phyloP scores from a whole-genome alignment of 2,888 invertebrate genomes.

The Drosophila macrospina region DNA sequence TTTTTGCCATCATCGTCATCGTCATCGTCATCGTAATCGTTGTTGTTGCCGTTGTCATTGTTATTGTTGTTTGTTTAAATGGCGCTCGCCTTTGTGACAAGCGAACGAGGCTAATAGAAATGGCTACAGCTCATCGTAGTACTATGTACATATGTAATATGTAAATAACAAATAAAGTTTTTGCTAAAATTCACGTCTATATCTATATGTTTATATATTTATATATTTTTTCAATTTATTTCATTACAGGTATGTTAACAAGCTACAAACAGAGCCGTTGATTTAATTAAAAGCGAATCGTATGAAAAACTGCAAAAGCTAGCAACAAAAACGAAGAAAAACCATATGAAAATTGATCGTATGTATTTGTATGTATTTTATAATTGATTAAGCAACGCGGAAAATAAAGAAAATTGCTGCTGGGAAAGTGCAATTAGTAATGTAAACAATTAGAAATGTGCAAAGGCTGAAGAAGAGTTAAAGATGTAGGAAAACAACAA shows the following conservation, averaged over 20 bases:
- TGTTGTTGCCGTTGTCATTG: constrained; percentile 19
- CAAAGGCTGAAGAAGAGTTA: background rate
- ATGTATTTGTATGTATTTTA: constrained; percentile 2
- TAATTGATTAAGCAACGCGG: constrained; percentile 27
- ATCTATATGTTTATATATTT: constrained; percentile 6
- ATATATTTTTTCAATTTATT: constrained; percentile 45
- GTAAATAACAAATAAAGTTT: constrained; percentile 54
- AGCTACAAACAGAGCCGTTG: constrained; percentile 52
- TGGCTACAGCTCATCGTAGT: constrained; percentile 23
- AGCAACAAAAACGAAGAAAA: too few species aligned
- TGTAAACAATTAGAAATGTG: constrained; percentile 20
- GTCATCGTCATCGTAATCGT: constrained; percentile 41
- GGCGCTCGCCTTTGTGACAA: constrained; percentile 51
- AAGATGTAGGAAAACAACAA: too few species aligned
- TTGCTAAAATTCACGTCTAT: constrained; percentile 27
- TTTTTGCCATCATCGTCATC: constrained; percentile 54
- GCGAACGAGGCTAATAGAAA: constrained; percentile 47
- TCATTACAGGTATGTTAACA: constrained; percentile 70
- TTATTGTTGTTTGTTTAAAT: constrained; percentile 18
- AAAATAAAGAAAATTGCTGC: constrained; percentile 6
- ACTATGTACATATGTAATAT: constrained; percentile 15
- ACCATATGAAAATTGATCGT: constrained; percentile 10
- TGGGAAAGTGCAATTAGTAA: constrained; percentile 35
- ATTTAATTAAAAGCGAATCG: constrained; percentile 57
- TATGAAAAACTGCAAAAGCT: constrained; percentile 34